Conservation (phyloP, 1,140 invertebrate genomes). For the Leptinotarsa defecta region DNA sequence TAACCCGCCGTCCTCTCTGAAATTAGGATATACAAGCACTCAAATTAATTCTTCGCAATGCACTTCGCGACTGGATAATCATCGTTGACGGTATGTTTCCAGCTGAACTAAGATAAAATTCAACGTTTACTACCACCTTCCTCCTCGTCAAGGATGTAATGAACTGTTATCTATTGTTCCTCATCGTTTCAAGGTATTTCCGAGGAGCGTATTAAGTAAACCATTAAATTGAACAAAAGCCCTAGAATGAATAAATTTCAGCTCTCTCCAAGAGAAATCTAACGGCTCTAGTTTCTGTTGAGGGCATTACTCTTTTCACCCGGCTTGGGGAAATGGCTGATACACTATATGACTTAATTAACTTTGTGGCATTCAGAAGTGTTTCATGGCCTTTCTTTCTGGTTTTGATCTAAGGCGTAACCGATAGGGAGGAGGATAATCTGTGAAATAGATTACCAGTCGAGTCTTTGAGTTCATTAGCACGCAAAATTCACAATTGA, state of each 20-base stretch:
- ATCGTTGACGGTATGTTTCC: too few species aligned
- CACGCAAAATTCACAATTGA: too few species aligned
- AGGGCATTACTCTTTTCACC: not conserved
- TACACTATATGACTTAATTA: not conserved
- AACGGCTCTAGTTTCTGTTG: not conserved
- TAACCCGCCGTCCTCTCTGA: too few species aligned
- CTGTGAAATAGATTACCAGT: too few species aligned
- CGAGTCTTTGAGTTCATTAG: too few species aligned
- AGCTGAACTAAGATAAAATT: too few species aligned
- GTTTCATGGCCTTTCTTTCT: not conserved
- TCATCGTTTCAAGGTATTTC: not conserved
- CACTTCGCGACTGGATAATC: too few species aligned
- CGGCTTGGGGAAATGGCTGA: not conserved
- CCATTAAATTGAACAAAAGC: not conserved
- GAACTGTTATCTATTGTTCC: conserved; percentile 6
- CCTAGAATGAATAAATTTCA: not conserved
- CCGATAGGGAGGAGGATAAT: too few species aligned
- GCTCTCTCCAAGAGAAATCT: not conserved
- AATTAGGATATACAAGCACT: too few species aligned
- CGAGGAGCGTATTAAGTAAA: not conserved
- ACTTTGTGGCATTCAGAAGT: not conserved
- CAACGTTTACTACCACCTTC: not conserved
- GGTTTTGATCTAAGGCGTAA: not conserved
- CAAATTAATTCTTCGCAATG: too few species aligned
- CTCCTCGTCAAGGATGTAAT: not conserved